Base-by-base conservation (phyloP, 2,113 vertebrate genomes). In the Pandion haliaetus region DNA sequence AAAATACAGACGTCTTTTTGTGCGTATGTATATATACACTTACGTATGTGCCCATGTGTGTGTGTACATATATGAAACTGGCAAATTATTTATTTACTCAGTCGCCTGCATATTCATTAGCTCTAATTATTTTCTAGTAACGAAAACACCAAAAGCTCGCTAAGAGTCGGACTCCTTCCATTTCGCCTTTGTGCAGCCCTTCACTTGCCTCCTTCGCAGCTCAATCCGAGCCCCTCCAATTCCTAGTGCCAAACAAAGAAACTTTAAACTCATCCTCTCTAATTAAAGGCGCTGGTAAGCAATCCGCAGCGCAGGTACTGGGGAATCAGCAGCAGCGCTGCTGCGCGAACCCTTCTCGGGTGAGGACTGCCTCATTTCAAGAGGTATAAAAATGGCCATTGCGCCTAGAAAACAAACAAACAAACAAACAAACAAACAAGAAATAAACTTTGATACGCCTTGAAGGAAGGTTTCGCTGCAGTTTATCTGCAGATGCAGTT, bases 71-170 rank as follows among this genome's bases (percentile, higher is more conserved):
- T 57, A 76, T 65, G 71, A 96, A 96, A 59, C 80, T 45, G 67
- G 79, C 63, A 94, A 96, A 91, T 84, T 92, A 93, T 97, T 97
- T 96, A 97, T 97, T 96, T 97, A 96, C 93, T 86, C 61, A 26
- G 80, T 84, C 18, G 92, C 61, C 96, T 98, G 97, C 97, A 98
- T 98, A 98, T 98, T 98, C 96, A 98, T 98, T 98, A 98, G 97
- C 87, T 97, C 88, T 98, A 98, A 98, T 98, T 98, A 98, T 98
- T 98, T 98, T 97, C 95, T 96, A 96, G 97, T 97, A 98, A 98
- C 96, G 97, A 98, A 98, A 98, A 98, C 97, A 98, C 97, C 96
- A 98, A 98, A 98, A 98, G 97, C 84, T 92, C 66, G 52, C 97
- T 96, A 90, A 97, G 96, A 98, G 96, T 98, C 98, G 97, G 95